Conservation (phyloP, 2,113 vertebrate species). For the Crotophaga sulcirostris region DNA sequence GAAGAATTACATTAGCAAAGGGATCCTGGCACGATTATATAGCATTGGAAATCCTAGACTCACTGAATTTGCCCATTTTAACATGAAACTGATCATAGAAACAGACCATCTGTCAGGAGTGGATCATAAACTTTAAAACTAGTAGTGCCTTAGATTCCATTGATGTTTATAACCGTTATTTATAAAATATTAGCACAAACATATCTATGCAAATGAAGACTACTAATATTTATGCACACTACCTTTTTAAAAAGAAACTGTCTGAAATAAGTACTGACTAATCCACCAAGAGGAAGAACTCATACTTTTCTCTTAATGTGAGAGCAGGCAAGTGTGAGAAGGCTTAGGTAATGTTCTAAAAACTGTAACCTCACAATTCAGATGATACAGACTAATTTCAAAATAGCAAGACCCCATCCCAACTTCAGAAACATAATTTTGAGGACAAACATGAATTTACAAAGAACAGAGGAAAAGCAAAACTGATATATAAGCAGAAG, state of each 20-base stretch:
- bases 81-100: neutral
- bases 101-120: neutral
- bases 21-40: neutral
- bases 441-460: neutral
- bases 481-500: neutral
- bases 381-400: neutral
- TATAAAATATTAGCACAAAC: neutral
- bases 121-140: neutral
- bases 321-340: neutral
- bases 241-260: neutral
- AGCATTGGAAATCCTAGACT: neutral
- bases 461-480: neutral
- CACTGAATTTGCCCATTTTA: neutral
- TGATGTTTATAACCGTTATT: neutral
- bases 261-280: neutral
- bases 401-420: neutral
- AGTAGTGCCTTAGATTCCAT: neutral
- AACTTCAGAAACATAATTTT: neutral
- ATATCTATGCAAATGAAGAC: neutral
- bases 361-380: neutral
- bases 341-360: neutral
- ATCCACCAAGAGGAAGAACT: neutral
- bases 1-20: neutral
- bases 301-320: neutral
- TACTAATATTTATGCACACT: neutral